Evolutionary conservation across 2,888 invertebrate species (phyloP).

Genomic region (Stenotaenia linearis): DNA sequence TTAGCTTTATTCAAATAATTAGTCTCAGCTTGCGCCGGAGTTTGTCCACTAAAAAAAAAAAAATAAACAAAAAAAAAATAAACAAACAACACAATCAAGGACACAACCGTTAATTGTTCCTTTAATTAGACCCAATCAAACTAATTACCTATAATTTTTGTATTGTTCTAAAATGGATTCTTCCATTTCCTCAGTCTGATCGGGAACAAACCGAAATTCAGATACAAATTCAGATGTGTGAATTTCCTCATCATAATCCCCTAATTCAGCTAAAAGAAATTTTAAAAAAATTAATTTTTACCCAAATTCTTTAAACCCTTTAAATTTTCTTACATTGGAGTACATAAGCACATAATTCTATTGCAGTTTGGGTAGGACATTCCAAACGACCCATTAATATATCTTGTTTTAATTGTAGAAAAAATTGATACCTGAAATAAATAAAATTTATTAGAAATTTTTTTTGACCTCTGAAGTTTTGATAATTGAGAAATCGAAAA

Average conservation of each 20-base stretch:
- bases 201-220: slow-evolving; percentile 94
- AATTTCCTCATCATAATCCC: slow-evolving; percentile 85
- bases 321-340: slow-evolving; percentile 71
- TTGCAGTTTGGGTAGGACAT: slow-evolving; percentile 76
- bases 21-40: slow-evolving; percentile 92
- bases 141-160: slow-evolving; percentile 68
- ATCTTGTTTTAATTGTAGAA: slow-evolving; percentile 93
- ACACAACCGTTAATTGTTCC: no score
- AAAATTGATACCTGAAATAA: slow-evolving; percentile 76
- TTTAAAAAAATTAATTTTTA: neutral
- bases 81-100: no score
- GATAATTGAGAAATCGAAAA: no score
- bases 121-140: no score
- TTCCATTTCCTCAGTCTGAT: slow-evolving; percentile 95
- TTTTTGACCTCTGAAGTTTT: no score
- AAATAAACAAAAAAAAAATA: slow-evolving; percentile 13
- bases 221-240: slow-evolving; percentile 97
- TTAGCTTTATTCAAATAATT: slow-evolving; percentile 93
- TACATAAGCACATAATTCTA: slow-evolving; percentile 85
- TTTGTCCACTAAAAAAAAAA: slow-evolving; percentile 60
- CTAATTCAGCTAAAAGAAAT: slow-evolving; percentile 73
- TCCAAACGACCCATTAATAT: slow-evolving; percentile 84
- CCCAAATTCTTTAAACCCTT: neutral
- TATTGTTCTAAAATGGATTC: slow-evolving; percentile 87
- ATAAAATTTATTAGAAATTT: neutral